Base-by-base conservation (phyloP, 2,888 invertebrate species). In the Itoplectis maculator region DNA sequence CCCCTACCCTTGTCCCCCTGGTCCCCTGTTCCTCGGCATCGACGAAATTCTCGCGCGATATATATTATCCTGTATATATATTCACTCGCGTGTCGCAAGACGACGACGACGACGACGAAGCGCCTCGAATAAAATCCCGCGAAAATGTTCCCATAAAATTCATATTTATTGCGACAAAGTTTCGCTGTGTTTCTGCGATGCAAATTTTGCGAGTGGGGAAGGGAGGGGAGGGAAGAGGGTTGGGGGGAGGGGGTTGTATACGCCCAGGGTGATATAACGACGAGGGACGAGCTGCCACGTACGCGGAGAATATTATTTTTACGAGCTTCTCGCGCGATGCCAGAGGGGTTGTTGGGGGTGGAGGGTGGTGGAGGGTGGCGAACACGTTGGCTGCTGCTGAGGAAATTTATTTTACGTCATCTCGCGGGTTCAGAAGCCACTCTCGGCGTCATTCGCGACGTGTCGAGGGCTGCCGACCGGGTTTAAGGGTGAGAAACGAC, bases 221-320 rank as follows among this genome's bases (percentile, higher is more conserved):
- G n/a, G n/a, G n/a, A n/a, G n/a, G n/a, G n/a, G n/a, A n/a, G n/a
- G n/a, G n/a, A n/a, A n/a, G n/a, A n/a, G n/a, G n/a, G n/a, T n/a
- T n/a, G n/a, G n/a, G n/a, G n/a, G n/a, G n/a, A n/a, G n/a, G n/a
- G n/a, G n/a, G n/a, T 29, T 42, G 13, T 8, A 11, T 15, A 13
- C 56, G 42, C 15, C n/a, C 66, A 42, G 18, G 23, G 29, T 63
- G 51, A 65, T 69, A 74, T 29, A 29, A 29, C 29, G 29, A 65
- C 51, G 54, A 66, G 37, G 56, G 42, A 37, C 70, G 37, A 45
- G 56, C n/a, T 20, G 23, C 47, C 29, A n/a, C 47, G 72, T 59
- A 84, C 66, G 75, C 66, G 74, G 83, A 11, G 63, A 84, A 86
- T 88, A 88, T 88, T 88, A 89, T 89, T 90, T 91, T 91, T 90